These are phyloP conservation scores for Emydura subglobosa DNA, from an alignment of 2,113 vertebrate genomes.

Conservation along the genomic window DNA sequence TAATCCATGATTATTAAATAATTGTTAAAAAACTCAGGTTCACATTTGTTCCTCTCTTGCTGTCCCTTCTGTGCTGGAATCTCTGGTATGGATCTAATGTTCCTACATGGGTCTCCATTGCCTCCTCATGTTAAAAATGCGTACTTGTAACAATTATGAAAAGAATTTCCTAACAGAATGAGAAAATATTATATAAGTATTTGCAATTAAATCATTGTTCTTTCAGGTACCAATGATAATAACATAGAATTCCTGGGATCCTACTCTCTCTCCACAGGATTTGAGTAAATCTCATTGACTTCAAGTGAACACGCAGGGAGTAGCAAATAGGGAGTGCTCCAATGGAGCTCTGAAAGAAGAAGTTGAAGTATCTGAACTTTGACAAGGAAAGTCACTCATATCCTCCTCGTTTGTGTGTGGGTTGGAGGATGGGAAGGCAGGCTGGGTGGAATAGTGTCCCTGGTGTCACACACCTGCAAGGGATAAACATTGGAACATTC, in stretches of 20 bases:
- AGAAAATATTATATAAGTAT: neutral
- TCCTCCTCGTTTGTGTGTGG: neutral
- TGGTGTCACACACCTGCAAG: neutral
- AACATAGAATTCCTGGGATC: neutral
- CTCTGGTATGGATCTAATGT: neutral
- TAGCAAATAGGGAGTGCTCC: neutral
- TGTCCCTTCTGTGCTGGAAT: neutral
- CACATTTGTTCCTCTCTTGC: neutral
- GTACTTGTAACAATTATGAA: neutral
- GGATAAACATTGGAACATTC: neutral
- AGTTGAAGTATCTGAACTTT: neutral
- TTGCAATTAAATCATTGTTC: neutral
- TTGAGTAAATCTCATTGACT: neutral
- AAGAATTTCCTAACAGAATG: neutral
- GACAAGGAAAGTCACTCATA: neutral
- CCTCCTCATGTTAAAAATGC: neutral
- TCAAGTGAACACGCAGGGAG: rapidly evolving
- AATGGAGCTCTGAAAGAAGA: neutral
- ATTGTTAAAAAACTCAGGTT: neutral
- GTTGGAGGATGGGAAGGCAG: neutral
- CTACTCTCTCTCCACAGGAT: neutral
- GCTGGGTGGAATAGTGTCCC: neutral
- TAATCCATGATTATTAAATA: neutral
- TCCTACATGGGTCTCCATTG: neutral
- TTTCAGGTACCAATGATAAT: neutral